Base-by-base conservation (phyloP, 2,113 vertebrate species). In the Paratilapia polleni region DNA sequence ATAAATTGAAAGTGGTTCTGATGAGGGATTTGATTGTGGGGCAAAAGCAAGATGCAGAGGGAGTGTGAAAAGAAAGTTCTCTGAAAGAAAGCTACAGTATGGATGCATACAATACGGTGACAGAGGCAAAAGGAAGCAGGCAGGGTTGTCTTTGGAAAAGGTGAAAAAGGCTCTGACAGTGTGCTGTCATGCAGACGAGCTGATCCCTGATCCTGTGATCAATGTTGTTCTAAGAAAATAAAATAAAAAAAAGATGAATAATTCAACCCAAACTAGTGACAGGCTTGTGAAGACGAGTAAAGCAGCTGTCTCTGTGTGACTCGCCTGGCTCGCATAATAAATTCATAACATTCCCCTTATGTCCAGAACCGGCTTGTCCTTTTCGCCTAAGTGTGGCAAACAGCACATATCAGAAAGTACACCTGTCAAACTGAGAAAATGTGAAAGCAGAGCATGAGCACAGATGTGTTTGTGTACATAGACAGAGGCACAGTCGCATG, bases 291-390 rank as follows among this genome's bases (percentile, higher is more conserved):
- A 89, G 77, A 82, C 2, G 13, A 84, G 63, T 15, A 60, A 78
- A 78, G 81, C 31, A 38, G 36, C 24, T 12, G 79, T 88, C 82
- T 87, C 59, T 2, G 57, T 19, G 74, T n/a, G 4, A 74, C 64
- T 86, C 31, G 31, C 80, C 81, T 43, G 57, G 49, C 73, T 78
- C 63, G 26, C 66, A 80, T 89, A 74, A 93, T 80, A 84, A 86
- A 94, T 93, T 91, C 77, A 91, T 79, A 87, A 78, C 31, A n/a
- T 80, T 41, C 68, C 61, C 86, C 78, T 73, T 66, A 88, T 82
- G 87, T 91, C 89, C 85, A 82, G 28, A 66, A 80, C 84, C 26
- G 1, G 66, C 41, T 73, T 59, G 58, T 89, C 89, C 83, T 90
- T 80, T 74, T 90, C 47, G 76, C 81, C 84, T 70, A 19, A 90